Evolutionary conservation across 2,113 vertebrate genomes (phyloP).

Genomic region (Plectropomus leopardus): DNA sequence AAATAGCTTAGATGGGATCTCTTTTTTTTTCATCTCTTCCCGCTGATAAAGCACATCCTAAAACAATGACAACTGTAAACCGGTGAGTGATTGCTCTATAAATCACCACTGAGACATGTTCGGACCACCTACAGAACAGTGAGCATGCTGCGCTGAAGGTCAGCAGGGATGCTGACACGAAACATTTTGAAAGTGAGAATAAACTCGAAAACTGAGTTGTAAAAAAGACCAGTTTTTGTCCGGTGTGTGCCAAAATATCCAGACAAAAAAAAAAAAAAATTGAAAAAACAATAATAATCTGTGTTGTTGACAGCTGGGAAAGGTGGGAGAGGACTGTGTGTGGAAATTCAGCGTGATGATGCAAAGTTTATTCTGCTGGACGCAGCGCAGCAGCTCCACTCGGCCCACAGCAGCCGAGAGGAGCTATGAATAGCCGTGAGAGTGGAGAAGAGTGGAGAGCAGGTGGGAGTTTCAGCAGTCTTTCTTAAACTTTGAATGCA

Average conservation of each 20-base stretch:
- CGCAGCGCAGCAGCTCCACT: neutral
- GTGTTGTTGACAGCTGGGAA: neutral
- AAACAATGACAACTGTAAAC: conserved; percentile 8
- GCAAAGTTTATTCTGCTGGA: conserved; percentile 8
- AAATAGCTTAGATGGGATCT: too few species aligned
- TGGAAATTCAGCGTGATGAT: neutral
- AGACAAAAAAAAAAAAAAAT: neutral
- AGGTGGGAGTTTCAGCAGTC: neutral
- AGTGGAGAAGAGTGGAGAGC: neutral
- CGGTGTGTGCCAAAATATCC: neutral
- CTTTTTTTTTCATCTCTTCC: too few species aligned
- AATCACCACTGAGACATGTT: neutral
- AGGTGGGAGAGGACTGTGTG: neutral
- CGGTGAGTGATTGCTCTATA: conserved; percentile 17
- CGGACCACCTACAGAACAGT: conserved; percentile 4
- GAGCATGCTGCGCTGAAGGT: conserved; percentile 9
- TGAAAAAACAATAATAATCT: neutral
- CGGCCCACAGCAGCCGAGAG: neutral
- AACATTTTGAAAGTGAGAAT: conserved; percentile 17
- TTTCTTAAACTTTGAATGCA: neutral
- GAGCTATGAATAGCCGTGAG: conserved; percentile 21
- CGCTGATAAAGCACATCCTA: conserved; percentile 3
- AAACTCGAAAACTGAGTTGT: neutral
- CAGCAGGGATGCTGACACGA: neutral
- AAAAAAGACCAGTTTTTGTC: neutral